phyloP scores from a whole-genome alignment of 2,797 vertebrate species.

The Chaenodraco wilsoni region DNA sequence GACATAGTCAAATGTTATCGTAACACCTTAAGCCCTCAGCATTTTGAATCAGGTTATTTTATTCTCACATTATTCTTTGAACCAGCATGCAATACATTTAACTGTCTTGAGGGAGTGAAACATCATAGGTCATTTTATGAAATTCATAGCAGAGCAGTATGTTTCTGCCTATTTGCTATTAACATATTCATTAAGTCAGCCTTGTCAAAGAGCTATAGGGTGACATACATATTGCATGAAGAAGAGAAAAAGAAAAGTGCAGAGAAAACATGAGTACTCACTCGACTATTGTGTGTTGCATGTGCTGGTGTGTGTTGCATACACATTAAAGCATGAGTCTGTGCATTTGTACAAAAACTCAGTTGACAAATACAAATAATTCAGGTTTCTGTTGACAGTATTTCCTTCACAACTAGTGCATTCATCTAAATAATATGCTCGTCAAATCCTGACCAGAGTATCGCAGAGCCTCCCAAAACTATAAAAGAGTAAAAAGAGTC shows the following conservation, averaged over 20 bases:
- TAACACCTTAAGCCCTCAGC: slow-evolving; percentile 23
- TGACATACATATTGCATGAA: slow-evolving; percentile 54
- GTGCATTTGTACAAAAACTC: not conserved
- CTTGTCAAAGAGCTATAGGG: slow-evolving; percentile 59
- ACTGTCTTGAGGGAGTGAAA: slow-evolving; percentile 44
- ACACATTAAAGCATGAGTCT: not conserved
- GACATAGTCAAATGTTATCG: slow-evolving; percentile 8
- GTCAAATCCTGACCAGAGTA: slow-evolving; percentile 30
- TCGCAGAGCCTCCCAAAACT: slow-evolving; percentile 38
- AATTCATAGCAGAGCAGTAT: slow-evolving; percentile 59
- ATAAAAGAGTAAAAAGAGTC: slow-evolving; percentile 67
- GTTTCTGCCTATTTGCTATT: slow-evolving; percentile 63
- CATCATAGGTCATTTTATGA: slow-evolving; percentile 63
- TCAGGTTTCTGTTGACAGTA: slow-evolving; percentile 16
- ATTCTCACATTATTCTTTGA: slow-evolving; percentile 34
- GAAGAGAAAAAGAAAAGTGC: slow-evolving; percentile 33
- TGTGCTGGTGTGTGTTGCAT: not conserved
- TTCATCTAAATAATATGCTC: slow-evolving; percentile 34
- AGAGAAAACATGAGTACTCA: not conserved
- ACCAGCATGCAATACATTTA: slow-evolving; percentile 27
- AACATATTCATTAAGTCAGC: slow-evolving; percentile 68
- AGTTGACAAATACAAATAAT: slow-evolving; percentile 9
- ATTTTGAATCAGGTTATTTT: slow-evolving; percentile 10
- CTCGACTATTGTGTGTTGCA: not conserved
- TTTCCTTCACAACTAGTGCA: slow-evolving; percentile 18